phyloP scores from a whole-genome alignment of 2,113 vertebrate genomes.

The Megalops atlanticus region DNA sequence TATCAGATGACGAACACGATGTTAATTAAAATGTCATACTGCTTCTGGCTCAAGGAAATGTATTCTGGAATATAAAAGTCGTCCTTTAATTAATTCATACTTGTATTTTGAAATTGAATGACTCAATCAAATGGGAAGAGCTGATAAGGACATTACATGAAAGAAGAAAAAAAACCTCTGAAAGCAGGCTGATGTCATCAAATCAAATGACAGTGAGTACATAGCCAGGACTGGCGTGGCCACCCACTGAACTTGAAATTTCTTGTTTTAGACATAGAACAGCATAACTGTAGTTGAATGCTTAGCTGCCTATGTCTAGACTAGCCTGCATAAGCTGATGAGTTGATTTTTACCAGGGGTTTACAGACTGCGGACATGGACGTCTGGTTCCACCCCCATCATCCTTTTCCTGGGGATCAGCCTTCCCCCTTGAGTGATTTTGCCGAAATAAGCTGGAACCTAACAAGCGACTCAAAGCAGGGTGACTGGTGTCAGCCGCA shows the following conservation, averaged over 20 bases:
- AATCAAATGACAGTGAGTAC: background rate
- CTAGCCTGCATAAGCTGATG: too few species aligned
- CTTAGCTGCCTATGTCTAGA: too few species aligned
- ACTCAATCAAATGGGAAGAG: constrained; percentile 25
- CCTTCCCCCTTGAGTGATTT: too few species aligned
- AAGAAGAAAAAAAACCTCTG: background rate
- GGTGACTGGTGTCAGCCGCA: too few species aligned
- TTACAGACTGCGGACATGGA: too few species aligned
- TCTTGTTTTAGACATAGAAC: too few species aligned
- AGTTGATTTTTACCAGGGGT: too few species aligned
- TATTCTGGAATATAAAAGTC: constrained; percentile 14
- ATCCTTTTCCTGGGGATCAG: too few species aligned
- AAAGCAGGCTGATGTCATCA: background rate
- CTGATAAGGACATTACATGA: background rate
- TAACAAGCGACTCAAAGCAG: too few species aligned
- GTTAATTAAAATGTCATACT: constrained; percentile 41
- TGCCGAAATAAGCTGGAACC: too few species aligned
- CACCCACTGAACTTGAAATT: too few species aligned
- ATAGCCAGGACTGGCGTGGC: background rate
- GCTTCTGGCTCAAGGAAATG: constrained; percentile 29
- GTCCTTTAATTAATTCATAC: constrained; percentile 33
- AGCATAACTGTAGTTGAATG: too few species aligned
- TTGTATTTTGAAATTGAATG: constrained; percentile 24
- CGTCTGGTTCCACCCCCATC: constrained; percentile 67
- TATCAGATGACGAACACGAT: constrained; percentile 26